Percentiles rank a stretch among this genome's conserved stretches.
Conservation (phyloP, 2,113 vertebrate genomes). For the Syrrhaptes paradoxus region DNA sequence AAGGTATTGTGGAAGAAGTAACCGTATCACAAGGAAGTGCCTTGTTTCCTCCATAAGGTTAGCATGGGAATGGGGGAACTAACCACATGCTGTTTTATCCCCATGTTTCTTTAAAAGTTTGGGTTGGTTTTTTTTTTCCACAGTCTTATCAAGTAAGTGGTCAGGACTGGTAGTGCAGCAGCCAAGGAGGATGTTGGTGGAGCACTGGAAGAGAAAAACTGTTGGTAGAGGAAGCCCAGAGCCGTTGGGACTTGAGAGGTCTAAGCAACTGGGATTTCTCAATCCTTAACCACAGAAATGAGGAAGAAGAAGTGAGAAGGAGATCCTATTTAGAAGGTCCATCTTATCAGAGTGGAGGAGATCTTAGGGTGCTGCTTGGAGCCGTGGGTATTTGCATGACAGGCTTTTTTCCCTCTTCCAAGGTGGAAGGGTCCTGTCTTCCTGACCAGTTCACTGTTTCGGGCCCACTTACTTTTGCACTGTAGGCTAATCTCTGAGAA, state of each 20-base stretch:
- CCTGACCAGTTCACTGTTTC: neutral
- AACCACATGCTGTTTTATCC: neutral
- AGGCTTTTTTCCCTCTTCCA: neutral
- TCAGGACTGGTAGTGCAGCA: neutral
- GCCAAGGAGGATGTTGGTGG: neutral
- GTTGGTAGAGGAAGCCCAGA: conserved; percentile 36
- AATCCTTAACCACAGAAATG: conserved; percentile 60
- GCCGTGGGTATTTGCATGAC: neutral
- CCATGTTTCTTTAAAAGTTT: neutral
- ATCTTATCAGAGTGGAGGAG: neutral
- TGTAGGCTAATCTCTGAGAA: neutral
- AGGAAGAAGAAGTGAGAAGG: conserved; percentile 57
- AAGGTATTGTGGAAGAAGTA: neutral
- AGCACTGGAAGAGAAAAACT: conserved; percentile 11
- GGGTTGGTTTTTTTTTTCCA: neutral
- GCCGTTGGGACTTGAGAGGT: conserved; percentile 3
- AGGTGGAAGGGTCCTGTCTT: neutral
- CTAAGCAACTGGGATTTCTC: conserved; percentile 56
- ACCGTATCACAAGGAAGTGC: neutral
- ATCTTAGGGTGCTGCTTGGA: neutral
- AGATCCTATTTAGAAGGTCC: neutral
- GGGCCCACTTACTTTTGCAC: neutral
- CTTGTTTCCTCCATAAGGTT: neutral
- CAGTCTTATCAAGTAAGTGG: neutral
- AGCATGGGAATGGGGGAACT: neutral